Evolutionary conservation across 2,888 invertebrate genomes (phyloP), one percentile per base, ranked within the genome.

Genomic region (Pandemis corylana): DNA sequence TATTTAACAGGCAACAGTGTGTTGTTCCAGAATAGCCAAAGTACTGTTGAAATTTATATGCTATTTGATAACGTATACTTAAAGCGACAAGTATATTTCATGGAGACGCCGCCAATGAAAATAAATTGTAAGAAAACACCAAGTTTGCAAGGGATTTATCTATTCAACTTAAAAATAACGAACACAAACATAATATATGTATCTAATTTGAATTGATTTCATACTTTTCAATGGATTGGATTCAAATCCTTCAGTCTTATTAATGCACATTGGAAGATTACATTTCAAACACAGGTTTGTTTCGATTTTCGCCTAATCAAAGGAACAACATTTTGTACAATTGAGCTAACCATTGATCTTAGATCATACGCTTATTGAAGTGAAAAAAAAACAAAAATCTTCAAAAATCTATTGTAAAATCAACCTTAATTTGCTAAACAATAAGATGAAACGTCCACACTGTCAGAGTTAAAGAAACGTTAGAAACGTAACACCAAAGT

Each of bases 201-300:
- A 74, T 20, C 44, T 73, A 69, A 56, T 36, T 74, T 51, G 69
- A 69, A 66, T 68, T 68, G 66, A 74, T 51, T 44, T 70, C 61
- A 75, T 53, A 44, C 53, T 51, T 62, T 67, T 66, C 46, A 66
- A 56, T 28, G 67, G 67, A 70, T 75, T 75, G 70, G 70, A 67
- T 75, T 62, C 66, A 71, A 67, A 67, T 78, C 80, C 81, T 84
- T 89, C 89, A 89, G 89, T 89, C 89, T 89, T 88, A 84, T 85
- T 49, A 56, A 75, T 67, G 71, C 80, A 83, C 75, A 84, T 83
- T 82, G 84, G 83, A 85, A 85, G 78, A 77, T 77, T 62, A 78
- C 78, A 78, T 75, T 77, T 66, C 64, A 64, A 73, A 59, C 65
- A 56, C 68, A 53, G 66, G 44, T 36, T 13, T 63, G 49, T 64